Percentiles rank a stretch among this genome's conserved stretches.
phyloP scores from a whole-genome alignment of 1,140 invertebrate genomes.

The Drosophila virilis region DNA sequence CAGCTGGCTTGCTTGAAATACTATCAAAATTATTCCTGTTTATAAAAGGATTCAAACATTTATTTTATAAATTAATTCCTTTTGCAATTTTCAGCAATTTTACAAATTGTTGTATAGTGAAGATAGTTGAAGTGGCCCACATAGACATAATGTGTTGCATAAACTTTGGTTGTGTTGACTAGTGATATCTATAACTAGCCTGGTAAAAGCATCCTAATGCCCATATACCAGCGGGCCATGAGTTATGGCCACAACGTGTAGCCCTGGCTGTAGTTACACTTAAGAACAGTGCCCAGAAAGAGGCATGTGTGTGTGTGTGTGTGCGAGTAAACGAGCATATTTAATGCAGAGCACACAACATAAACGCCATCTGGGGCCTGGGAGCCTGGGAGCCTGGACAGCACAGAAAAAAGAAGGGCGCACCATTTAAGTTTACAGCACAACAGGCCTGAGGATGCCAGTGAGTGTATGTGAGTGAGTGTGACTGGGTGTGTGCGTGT shows the following conservation, averaged over 20 bases:
- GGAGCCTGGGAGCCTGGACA: conserved; percentile 48
- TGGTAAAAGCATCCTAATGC: conserved; percentile 70
- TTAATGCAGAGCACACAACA: conserved; percentile 57
- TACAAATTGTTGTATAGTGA: too few species aligned
- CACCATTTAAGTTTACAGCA: conserved; percentile 72
- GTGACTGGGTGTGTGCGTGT: not conserved
- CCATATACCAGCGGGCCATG: conserved; percentile 55
- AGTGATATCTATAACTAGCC: conserved; percentile 61
- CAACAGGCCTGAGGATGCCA: conserved; percentile 23
- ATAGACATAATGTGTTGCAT: not conserved
- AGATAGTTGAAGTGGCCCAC: too few species aligned
- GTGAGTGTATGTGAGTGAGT: conserved; percentile 12
- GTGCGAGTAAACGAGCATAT: conserved; percentile 44
- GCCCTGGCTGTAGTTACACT: conserved; percentile 72
- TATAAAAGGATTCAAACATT: too few species aligned
- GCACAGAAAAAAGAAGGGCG: conserved; percentile 43
- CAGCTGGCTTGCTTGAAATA: too few species aligned
- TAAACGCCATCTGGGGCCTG: conserved; percentile 52
- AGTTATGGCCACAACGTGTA: conserved; percentile 78
- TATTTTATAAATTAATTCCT: too few species aligned
- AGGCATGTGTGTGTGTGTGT: conserved; percentile 9
- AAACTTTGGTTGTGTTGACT: conserved; percentile 18
- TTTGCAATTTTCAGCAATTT: too few species aligned
- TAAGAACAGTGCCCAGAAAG: conserved; percentile 33
- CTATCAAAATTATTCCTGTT: too few species aligned